phyloP scores from a whole-genome alignment of 2,113 vertebrate species.

The Rhinolophus sinicus region DNA sequence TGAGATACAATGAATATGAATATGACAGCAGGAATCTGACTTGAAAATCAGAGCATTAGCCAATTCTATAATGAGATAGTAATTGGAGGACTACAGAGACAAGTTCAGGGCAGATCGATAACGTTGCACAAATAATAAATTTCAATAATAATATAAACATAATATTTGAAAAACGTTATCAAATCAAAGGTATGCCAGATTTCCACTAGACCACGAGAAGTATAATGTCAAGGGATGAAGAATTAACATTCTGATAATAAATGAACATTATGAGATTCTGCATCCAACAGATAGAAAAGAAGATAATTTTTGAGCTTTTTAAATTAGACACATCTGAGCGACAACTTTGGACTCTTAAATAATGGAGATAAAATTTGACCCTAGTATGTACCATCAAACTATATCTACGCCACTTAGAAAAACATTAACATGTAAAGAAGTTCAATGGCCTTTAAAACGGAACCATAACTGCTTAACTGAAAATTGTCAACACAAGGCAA shows the following conservation, averaged over 20 bases:
- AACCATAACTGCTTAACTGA: not conserved
- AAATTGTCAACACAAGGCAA: not conserved
- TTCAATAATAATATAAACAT: constrained; percentile 53
- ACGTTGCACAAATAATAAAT: constrained; percentile 46
- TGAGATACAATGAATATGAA: constrained; percentile 45
- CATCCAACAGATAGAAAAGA: constrained; percentile 49
- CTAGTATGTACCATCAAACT: not conserved
- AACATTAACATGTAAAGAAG: not conserved
- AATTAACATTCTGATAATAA: constrained; percentile 62
- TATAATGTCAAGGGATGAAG: not conserved
- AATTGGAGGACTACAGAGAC: constrained; percentile 1
- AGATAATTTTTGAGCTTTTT: not conserved
- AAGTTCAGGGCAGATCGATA: constrained; percentile 60
- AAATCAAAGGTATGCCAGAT: not conserved
- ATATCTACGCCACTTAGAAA: not conserved
- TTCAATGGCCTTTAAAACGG: not conserved
- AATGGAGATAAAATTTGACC: constrained; percentile 31
- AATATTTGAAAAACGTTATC: constrained; percentile 62
- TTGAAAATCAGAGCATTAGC: constrained; percentile 61
- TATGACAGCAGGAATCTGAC: constrained; percentile 57
- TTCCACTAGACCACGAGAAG: constrained; percentile 41
- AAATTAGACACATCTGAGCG: constrained; percentile 27
- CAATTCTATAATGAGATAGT: constrained; percentile 64
- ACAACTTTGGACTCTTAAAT: constrained; percentile 26
- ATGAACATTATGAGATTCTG: constrained; percentile 41